Base-by-base conservation (phyloP, 2,797 vertebrate species). In the Gymnoscopelus microlampas region DNA sequence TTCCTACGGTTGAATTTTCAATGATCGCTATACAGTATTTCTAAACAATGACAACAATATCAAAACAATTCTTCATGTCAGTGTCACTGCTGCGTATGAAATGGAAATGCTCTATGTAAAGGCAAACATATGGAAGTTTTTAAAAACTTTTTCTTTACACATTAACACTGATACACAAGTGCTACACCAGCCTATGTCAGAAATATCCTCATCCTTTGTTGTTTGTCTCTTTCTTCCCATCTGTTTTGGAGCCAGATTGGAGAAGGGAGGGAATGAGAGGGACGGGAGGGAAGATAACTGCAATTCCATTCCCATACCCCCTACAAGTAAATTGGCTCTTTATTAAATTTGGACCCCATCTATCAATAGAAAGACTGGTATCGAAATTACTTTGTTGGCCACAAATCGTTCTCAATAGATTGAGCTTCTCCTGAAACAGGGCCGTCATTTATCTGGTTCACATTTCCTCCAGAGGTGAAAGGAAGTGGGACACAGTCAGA, bases 361-460 rank as follows among this genome's bases (percentile, higher is more conserved):
- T 89, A 90, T 93, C 91, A 93, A 90, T 93, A 89, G 75, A 79
- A 86, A 86, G 85, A 90, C 77, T 48, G 70, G 78, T 82, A 85
- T 90, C 73, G 74, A 91, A 93, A 93, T 91, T 77, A 90, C 87
- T 91, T 92, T 88, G 87, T 87, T 90, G 89, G 87, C 82, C 85
- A 81, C 89, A 90, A 92, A 91, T 91, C 58, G 77, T 79, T 82
- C 76, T 82, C 78, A 89, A 91, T 89, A 85, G 84, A 92, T 86
- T 79, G 83, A 85, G 80, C 83, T 85, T 86, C 82, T 80, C 63
- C 79, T 85, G 88, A 90, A 88, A 87, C 85, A 89, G 84, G 78
- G 77, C 73, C 84, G 80, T 89, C 83, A 90, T 93, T 93, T 88
- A 93, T 91, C 88, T 86, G 87, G 74, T 84, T 85, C 88, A 88